Conservation (phyloP, 2,888 invertebrate species). For the Catocala nupta region DNA sequence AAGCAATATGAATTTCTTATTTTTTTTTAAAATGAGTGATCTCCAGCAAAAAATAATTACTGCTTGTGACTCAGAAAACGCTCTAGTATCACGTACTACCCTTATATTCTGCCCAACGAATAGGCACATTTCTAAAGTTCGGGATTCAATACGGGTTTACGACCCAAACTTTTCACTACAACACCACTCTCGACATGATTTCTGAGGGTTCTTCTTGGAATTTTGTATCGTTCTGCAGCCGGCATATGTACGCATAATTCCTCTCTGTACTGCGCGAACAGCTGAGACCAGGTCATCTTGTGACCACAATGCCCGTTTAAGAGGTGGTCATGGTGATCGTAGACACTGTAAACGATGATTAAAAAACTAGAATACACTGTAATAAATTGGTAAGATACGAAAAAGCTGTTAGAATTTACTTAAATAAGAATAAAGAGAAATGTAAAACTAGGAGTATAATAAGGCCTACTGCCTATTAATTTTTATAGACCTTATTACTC, state of each 20-base stretch:
- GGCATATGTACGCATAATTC: conserved; percentile 33
- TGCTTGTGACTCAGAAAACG: too few species aligned
- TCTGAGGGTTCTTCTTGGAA: conserved; percentile 50
- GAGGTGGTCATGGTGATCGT: conserved; percentile 33
- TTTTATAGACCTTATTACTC: conserved; percentile 33
- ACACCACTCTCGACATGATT: conserved; percentile 37
- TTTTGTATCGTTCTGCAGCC: conserved; percentile 43
- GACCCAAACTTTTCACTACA: conserved; percentile 41
- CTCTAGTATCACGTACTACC: conserved; percentile 36
- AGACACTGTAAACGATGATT: conserved; percentile 27
- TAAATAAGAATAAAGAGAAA: conserved; percentile 9
- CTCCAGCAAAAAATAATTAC: too few species aligned
- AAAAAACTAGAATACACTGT: too few species aligned
- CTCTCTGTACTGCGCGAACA: conserved; percentile 42
- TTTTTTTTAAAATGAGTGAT: too few species aligned
- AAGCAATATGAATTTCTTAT: too few species aligned
- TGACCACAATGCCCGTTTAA: conserved; percentile 45
- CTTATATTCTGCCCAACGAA: too few species aligned
- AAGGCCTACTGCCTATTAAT: conserved; percentile 28
- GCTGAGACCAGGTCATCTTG: conserved; percentile 39
- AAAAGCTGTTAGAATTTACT: conserved; percentile 1
- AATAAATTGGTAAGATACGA: too few species aligned
- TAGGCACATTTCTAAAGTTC: conserved; percentile 36
- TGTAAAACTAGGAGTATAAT: conserved; percentile 25
- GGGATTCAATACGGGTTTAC: conserved; percentile 40